Base-by-base conservation (phyloP, 2,113 vertebrate species). In the Gopherus evgoodei region DNA sequence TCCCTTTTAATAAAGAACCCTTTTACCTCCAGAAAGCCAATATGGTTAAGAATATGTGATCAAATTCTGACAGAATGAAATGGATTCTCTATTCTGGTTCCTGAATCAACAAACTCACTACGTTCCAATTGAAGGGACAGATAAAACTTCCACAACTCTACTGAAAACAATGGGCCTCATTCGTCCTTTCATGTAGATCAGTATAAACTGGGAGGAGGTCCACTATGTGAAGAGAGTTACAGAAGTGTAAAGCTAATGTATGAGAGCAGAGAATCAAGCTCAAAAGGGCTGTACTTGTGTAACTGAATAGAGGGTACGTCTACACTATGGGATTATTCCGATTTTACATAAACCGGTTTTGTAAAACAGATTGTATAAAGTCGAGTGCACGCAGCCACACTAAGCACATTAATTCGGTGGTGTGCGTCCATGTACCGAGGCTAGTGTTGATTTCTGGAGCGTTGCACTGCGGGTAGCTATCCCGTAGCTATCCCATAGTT, bases 281-380 rank as follows among this genome's bases (percentile, higher is more conserved):
- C 8, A 5, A 5, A 52, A 47, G 35, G 75, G 2, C 57, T 59
- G 85, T 42, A 56, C 59, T 78, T 4, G 21, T 44, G 25, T 72
- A 69, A 19, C 27, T 11, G 35, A n/a, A 0, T 0, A 25, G 59
- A 44, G 44, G 6, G 44, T 44, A 44, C 2, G 44, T 44, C 44
- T 44, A 44, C 44, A 44, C 44, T 7, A 7, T 8, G 6, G 44
- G 44, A 44, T 6, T 44, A 44, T 44, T 44, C 44, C 7, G 44
- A 44, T 44, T 44, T 44, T 6, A 44, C 44, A 44, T 44, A 44
- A 44, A 44, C 44, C 6, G 44, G 44, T 44, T 44, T 44, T 44
- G 44, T 44, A 44, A 44, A 44, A 44, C 44, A 44, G 44, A 44
- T 44, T 44, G 44, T 44, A 44, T 44, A 44, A 44, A 44, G 44